These are phyloP conservation scores for Oophaga sylvatica DNA, from an alignment of 2,797 vertebrate species.

Conservation along the genomic window DNA sequence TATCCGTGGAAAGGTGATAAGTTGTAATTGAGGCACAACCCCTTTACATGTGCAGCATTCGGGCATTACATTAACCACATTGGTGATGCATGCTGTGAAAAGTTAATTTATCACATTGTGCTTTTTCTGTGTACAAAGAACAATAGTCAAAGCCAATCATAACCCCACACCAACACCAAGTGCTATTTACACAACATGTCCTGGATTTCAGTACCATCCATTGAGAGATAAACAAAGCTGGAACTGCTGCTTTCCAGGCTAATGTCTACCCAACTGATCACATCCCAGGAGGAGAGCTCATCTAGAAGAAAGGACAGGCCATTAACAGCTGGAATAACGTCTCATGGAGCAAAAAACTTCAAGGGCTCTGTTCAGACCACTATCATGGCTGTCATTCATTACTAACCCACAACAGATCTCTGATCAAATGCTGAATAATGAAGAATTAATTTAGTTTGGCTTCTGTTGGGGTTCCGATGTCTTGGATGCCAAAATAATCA, in stretches of 20 bases:
- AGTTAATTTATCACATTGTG: slow-evolving; percentile 19
- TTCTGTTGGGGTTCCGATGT: neutral
- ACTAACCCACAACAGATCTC: neutral
- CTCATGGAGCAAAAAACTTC: neutral
- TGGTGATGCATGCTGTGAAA: slow-evolving; percentile 9
- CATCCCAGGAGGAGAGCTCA: slow-evolving; percentile 76
- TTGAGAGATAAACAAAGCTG: slow-evolving; percentile 71
- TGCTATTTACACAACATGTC: slow-evolving; percentile 37
- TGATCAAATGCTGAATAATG: neutral
- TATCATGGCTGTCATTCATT: neutral
- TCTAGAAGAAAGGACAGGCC: slow-evolving; percentile 69
- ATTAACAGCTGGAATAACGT: neutral
- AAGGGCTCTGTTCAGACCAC: neutral
- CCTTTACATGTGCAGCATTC: slow-evolving; percentile 2
- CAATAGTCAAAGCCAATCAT: neutral
- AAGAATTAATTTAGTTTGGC: neutral
- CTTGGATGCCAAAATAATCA: neutral
- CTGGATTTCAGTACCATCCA: slow-evolving; percentile 64
- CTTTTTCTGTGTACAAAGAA: neutral
- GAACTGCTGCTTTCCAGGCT: slow-evolving; percentile 80
- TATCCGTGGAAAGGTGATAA: no score
- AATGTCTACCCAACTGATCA: slow-evolving; percentile 79
- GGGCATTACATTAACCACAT: slow-evolving; percentile 21
- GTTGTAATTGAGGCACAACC: no score
- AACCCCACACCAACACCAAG: slow-evolving; percentile 45